Conservation (phyloP, 1,140 invertebrate species). For the Xylocopa sonorina region DNA sequence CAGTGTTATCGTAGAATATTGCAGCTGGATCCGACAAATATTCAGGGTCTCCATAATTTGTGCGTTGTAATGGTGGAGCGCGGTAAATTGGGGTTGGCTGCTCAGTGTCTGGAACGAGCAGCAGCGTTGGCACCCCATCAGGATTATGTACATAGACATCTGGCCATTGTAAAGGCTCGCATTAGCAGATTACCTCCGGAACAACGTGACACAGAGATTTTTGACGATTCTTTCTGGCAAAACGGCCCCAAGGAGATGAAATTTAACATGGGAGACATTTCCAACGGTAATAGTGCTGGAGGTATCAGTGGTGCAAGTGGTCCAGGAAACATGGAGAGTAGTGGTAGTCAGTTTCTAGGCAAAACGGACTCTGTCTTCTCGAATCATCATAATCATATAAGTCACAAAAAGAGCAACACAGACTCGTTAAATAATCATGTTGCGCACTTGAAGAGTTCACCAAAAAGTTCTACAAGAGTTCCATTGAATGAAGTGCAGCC, state of each 20-base stretch:
- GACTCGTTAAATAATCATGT: constrained; percentile 71
- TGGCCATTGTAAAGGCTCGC: constrained; percentile 92
- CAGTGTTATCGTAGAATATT: constrained; percentile 96
- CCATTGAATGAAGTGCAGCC: constrained; percentile 45
- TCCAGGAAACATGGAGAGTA: constrained; percentile 28
- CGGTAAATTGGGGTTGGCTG: constrained; percentile 91
- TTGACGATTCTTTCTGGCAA: constrained; percentile 76
- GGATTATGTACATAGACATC: constrained; percentile 94
- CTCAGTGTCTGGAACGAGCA: constrained; percentile 91
- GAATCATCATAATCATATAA: constrained; percentile 75
- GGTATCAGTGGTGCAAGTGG: background rate
- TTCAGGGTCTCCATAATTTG: constrained; percentile 97
- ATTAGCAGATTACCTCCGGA: constrained; percentile 79
- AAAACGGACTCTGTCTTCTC: constrained; percentile 72
- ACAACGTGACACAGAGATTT: constrained; percentile 74
- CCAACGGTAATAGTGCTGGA: background rate
- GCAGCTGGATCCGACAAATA: constrained; percentile 93
- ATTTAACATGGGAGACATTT: constrained; percentile 50
- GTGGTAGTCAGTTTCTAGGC: constrained; percentile 67
- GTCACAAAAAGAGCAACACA: constrained; percentile 61
- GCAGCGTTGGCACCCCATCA: constrained; percentile 91
- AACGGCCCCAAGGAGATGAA: constrained; percentile 42
- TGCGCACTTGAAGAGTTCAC: constrained; percentile 70
- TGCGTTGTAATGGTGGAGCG: constrained; percentile 97
- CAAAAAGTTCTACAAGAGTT: constrained; percentile 57